Conservation (phyloP, 2,113 vertebrate species). For the Oryzias woworae region DNA sequence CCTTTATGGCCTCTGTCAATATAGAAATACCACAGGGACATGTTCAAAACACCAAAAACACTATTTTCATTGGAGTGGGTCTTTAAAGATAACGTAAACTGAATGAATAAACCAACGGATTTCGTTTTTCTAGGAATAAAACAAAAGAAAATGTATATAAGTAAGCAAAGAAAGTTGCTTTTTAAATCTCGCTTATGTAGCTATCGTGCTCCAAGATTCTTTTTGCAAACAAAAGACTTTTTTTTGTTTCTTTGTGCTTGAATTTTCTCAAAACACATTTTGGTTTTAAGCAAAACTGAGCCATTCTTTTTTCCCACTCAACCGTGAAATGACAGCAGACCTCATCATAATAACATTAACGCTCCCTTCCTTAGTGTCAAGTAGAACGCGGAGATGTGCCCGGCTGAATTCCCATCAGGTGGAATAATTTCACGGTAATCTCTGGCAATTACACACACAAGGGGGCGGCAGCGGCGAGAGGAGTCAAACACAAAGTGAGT, state of each 20-base stretch:
- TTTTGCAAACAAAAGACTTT: neutral
- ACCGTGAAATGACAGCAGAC: constrained; percentile 59
- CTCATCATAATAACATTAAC: constrained; percentile 62
- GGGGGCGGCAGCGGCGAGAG: constrained; percentile 31
- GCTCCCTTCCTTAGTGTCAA: constrained; percentile 48
- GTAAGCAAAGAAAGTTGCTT: neutral
- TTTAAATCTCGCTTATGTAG: neutral
- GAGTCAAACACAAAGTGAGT: constrained; percentile 15
- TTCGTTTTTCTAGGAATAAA: too few relatives aligned
- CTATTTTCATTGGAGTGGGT: too few relatives aligned
- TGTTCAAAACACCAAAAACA: too few relatives aligned
- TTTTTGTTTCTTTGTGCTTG: neutral
- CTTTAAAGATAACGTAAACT: too few relatives aligned
- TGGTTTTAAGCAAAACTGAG: constrained; percentile 33
- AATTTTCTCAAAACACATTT: constrained; percentile 35
- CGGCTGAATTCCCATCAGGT: constrained; percentile 47
- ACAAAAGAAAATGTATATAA: neutral
- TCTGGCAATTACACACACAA: constrained; percentile 43
- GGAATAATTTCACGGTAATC: constrained; percentile 62
- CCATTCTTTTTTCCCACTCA: constrained; percentile 55
- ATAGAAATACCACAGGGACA: too few relatives aligned
- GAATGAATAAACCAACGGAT: too few relatives aligned
- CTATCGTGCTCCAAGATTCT: neutral
- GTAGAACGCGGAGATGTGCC: constrained; percentile 39
- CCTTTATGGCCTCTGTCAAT: too few relatives aligned